Evolutionary conservation across 2,888 invertebrate genomes (phyloP).

Genomic region (Cheilosia grossa): DNA sequence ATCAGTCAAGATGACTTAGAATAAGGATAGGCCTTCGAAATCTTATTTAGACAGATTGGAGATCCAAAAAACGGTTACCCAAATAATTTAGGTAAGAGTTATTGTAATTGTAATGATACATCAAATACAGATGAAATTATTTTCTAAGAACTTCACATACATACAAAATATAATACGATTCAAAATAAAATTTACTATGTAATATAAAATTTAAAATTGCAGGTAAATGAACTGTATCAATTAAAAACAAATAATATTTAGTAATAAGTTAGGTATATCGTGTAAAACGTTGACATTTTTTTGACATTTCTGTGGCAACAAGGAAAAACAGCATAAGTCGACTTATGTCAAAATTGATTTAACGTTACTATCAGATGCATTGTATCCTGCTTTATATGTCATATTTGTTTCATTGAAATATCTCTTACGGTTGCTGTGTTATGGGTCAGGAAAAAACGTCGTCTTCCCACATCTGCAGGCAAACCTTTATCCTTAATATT

Average conservation of each 20-base stretch:
- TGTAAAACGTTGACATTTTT: no score
- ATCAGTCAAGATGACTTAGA: slow-evolving; percentile 77
- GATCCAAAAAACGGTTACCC: neutral
- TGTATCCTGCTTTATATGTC: no score
- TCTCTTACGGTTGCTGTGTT: no score
- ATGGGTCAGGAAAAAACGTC: no score
- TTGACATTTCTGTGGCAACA: no score
- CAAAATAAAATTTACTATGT: slow-evolving; percentile 35
- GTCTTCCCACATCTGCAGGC: no score
- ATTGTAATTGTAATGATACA: slow-evolving; percentile 43
- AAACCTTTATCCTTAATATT: no score
- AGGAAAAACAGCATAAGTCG: no score
- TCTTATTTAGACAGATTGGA: slow-evolving; percentile 8
- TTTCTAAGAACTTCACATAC: slow-evolving; percentile 40
- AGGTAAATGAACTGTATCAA: slow-evolving; percentile 28
- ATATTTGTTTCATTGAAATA: no score
- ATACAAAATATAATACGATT: slow-evolving; percentile 34
- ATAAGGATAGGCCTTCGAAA: slow-evolving; percentile 7
- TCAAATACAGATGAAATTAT: slow-evolving; percentile 39
- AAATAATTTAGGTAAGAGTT: slow-evolving; percentile 7
- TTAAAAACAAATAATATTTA: slow-evolving; percentile 9
- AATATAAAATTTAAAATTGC: slow-evolving; percentile 34
- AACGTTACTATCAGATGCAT: no score
- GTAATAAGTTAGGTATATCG: no score
- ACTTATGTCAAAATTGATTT: no score